Percentiles rank a stretch among this genome's conserved stretches.
These are phyloP conservation scores for Lithophane socia DNA, from an alignment of 2,888 invertebrate genomes.

Conservation along the genomic window DNA sequence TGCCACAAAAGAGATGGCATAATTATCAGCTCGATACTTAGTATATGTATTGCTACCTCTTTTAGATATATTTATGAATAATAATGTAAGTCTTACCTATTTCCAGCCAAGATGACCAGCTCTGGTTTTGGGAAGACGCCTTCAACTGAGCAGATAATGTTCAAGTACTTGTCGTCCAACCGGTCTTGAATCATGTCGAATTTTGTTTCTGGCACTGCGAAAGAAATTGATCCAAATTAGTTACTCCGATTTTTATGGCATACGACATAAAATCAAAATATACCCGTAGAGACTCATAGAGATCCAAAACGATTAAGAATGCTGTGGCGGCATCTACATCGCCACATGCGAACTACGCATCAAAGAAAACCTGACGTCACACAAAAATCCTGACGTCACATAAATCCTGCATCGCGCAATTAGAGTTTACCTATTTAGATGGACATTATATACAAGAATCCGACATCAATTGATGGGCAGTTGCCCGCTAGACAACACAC, in stretches of 20 bases:
- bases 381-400: too few species aligned
- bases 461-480: too few species aligned
- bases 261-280: neutral
- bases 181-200: conserved; percentile 88
- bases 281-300: neutral
- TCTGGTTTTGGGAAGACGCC: conserved; percentile 90
- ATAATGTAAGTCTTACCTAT: conserved; percentile 76
- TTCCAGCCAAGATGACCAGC: conserved; percentile 85
- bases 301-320: neutral
- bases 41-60: neutral
- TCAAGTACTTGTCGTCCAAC: conserved; percentile 85
- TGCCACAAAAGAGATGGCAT: too few species aligned
- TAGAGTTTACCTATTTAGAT: too few species aligned
- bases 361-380: too few species aligned
- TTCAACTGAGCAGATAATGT: conserved; percentile 89
- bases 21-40: neutral
- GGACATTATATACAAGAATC: too few species aligned
- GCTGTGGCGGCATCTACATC: too few species aligned
- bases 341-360: too few species aligned
- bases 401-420: too few species aligned
- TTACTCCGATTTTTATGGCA: neutral
- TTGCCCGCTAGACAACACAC: too few species aligned
- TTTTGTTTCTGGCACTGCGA: conserved; percentile 85
- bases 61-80: neutral
- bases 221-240: neutral